Evolutionary conservation across 2,113 vertebrate genomes (phyloP).

Genomic region (Microtus richardsoni): DNA sequence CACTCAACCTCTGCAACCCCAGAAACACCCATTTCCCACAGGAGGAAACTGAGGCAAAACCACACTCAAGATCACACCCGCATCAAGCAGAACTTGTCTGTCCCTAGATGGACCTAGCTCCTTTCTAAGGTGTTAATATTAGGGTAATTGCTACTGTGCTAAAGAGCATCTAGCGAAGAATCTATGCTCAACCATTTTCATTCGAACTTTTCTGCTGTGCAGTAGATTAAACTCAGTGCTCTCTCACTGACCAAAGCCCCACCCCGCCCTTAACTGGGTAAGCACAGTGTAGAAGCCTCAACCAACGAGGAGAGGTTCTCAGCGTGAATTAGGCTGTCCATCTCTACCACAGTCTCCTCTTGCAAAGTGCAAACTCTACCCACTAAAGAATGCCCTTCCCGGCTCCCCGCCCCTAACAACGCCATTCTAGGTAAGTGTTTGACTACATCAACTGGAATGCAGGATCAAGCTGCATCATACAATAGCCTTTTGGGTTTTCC

Average conservation of each 20-base stretch:
- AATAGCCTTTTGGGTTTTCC: not conserved
- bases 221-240: not conserved
- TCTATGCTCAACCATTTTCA: not conserved
- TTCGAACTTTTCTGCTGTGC: not conserved
- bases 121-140: not conserved
- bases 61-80: not conserved
- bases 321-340: not conserved
- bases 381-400: not conserved
- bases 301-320: rapidly evolving
- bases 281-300: rapidly evolving
- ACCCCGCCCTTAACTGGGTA: too few species aligned
- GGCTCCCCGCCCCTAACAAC: too few species aligned
- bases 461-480: not conserved
- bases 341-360: not conserved
- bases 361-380: not conserved
- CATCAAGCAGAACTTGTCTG: not conserved
- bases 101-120: not conserved
- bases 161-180: not conserved
- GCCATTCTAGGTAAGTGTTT: not conserved
- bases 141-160: not conserved
- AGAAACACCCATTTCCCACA: not conserved
- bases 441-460: not conserved
- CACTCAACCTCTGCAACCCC: not conserved
- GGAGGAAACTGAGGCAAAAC: not conserved
- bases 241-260: not conserved